Conservation (phyloP, 1,140 invertebrate genomes). For the Ostrea edulis region DNA sequence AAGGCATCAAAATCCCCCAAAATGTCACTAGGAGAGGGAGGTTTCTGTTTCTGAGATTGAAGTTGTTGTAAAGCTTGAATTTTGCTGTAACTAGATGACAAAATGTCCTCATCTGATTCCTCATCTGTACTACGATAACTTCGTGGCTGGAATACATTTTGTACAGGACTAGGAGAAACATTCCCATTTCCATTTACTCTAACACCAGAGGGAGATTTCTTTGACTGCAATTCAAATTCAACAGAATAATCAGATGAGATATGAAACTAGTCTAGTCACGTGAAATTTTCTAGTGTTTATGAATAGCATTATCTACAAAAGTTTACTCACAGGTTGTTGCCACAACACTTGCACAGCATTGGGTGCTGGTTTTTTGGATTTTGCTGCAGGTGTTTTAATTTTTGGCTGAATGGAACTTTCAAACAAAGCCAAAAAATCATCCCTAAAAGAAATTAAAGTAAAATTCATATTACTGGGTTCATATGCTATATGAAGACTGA, state of each 20-base stretch:
- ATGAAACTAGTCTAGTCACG: not conserved
- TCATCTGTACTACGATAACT: slow-evolving; percentile 72
- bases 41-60: slow-evolving; percentile 41
- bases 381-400: slow-evolving; percentile 64
- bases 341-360: slow-evolving; percentile 68
- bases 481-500: too few relatives aligned
- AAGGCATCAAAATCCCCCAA: slow-evolving; percentile 16
- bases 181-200: slow-evolving; percentile 6
- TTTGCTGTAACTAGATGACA: slow-evolving; percentile 56
- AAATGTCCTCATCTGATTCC: slow-evolving; percentile 59
- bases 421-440: slow-evolving; percentile 77
- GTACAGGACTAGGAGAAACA: slow-evolving; percentile 46
- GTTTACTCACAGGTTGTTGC: slow-evolving; percentile 61
- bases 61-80: slow-evolving; percentile 52
- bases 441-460: slow-evolving; percentile 47
- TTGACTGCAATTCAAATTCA: slow-evolving; percentile 15
- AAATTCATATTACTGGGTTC: too few relatives aligned
- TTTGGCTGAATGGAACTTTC: slow-evolving; percentile 73
- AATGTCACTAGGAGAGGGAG: slow-evolving; percentile 14
- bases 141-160: slow-evolving; percentile 73
- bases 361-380: slow-evolving; percentile 61
- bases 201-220: not conserved
- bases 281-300: not conserved
- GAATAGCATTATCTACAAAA: too few relatives aligned
- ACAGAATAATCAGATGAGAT: not conserved